Evolutionary conservation across 2,113 vertebrate genomes (phyloP), one percentile per base, ranked within the genome.

Genomic region (Calyptommatus sinebrachiatus): DNA sequence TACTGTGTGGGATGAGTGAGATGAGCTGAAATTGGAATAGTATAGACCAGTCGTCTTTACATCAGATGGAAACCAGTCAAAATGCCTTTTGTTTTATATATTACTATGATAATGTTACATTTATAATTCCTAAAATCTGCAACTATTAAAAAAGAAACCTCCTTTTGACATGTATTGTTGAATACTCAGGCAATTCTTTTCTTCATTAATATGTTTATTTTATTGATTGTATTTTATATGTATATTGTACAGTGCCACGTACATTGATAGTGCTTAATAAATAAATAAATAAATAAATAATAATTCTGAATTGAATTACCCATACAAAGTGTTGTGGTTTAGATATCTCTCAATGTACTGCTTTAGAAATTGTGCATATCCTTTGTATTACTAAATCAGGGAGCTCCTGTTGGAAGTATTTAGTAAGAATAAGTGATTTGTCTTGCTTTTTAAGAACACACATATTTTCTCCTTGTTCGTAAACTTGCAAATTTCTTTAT

Each of bases 401-500:
- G 50, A 71, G 86, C 91, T 94, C 87, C 89, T 92, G 82, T 93
- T 94, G 89, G 86, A 93, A 93, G 88, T 86, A 1, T 87, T 93
- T 77, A 77, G 90, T 93, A 86, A 92, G 90, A 92, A 92, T 87
- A 85, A 93, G 88, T 91, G 88, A 95, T 95, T 94, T 93, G 88
- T 95, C 92, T 94, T 93, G 81, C 84, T 92, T 93, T 91, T 90
- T 90, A 91, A 91, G 94, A 91, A 90, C 91, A 89, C 88, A 89
- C 91, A 76, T 90, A 91, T 92, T 90, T 83, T 92, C 83, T 41
- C 69, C 82, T 92, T 85, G 91, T 91, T 94, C 92, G 94, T 93
- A 91, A 91, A 90, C 63, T 70, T 77, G 83, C 88, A 78, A 79
- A 78, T 87, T 91, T 87, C 88, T 91, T 92, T 89, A 88, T 87